Evolutionary conservation across 2,113 vertebrate genomes (phyloP).

Genomic region (Anguilla japonica): DNA sequence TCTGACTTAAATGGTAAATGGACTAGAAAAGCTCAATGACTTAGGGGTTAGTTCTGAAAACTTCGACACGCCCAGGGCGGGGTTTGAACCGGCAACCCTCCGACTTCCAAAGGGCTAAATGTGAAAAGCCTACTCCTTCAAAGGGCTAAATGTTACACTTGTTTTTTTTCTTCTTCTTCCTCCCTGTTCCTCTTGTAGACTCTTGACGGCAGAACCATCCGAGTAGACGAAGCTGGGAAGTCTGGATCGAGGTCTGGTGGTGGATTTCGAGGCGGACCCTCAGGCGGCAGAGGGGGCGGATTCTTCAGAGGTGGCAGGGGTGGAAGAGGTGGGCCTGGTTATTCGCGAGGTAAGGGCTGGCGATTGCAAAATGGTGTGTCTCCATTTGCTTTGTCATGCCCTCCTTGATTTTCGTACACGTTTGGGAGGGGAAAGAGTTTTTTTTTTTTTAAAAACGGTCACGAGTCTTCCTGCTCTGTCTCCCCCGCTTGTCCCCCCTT

Average conservation of each 20-base stretch:
- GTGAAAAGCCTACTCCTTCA: no score
- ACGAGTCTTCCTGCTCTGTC: not conserved
- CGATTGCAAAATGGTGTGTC: slow-evolving; percentile 22
- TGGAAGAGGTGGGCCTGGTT: slow-evolving; percentile 77
- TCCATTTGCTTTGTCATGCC: slow-evolving; percentile 37
- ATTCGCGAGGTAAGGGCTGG: slow-evolving; percentile 69
- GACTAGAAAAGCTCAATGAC: no score
- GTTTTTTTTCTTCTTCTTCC: not conserved
- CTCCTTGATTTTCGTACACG: slow-evolving; percentile 9
- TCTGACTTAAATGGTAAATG: no score
- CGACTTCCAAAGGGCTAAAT: no score
- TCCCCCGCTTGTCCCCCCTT: no score
- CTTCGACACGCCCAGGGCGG: no score
- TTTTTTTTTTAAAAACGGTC: no score
- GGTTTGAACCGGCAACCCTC: no score
- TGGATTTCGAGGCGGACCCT: slow-evolving; percentile 65
- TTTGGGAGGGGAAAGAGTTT: not conserved
- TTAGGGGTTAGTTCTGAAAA: no score
- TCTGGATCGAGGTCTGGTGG: slow-evolving; percentile 76
- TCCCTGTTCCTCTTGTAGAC: slow-evolving; percentile 64
- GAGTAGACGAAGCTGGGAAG: slow-evolving; percentile 94
- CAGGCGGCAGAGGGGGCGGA: slow-evolving; percentile 59
- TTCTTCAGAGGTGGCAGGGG: slow-evolving; percentile 79
- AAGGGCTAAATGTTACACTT: no score
- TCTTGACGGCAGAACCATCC: slow-evolving; percentile 89